Evolutionary conservation across 2,888 invertebrate genomes (phyloP).

Genomic region (Fragum fragum): DNA sequence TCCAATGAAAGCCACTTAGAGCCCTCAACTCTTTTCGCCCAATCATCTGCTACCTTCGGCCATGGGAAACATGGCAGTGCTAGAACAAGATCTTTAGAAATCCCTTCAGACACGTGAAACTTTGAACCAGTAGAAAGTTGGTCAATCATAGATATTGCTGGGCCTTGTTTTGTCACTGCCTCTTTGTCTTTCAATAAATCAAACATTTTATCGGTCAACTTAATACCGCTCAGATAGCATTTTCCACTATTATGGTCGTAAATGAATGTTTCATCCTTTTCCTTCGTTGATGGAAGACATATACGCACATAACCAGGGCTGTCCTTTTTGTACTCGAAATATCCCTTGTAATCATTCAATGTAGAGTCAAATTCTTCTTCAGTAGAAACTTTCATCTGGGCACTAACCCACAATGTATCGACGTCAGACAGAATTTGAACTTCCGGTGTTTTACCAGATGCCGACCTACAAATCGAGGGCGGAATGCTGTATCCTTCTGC

Average conservation of each 20-base stretch:
- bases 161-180: slow-evolving; percentile 17
- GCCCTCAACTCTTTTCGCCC: slow-evolving; percentile 28
- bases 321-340: slow-evolving; percentile 27
- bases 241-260: slow-evolving; percentile 27
- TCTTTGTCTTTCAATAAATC: neutral
- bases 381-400: slow-evolving; percentile 10
- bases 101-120: slow-evolving; percentile 1
- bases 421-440: slow-evolving; percentile 38
- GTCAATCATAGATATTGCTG: slow-evolving; percentile 25
- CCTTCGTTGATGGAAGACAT: slow-evolving; percentile 17
- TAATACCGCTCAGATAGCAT: slow-evolving; percentile 36
- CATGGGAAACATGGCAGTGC: slow-evolving; percentile 45
- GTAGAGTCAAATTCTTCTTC: neutral
- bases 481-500: slow-evolving; percentile 49
- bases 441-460: neutral
- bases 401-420: slow-evolving; percentile 30
- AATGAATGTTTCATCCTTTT: slow-evolving; percentile 18
- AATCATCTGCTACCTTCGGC: slow-evolving; percentile 40
- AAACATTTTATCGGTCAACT: slow-evolving; percentile 22
- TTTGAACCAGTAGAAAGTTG: neutral
- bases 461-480: slow-evolving; percentile 15
- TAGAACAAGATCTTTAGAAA: slow-evolving; percentile 35
- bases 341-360: slow-evolving; percentile 5
- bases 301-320: slow-evolving; percentile 40
- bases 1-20: slow-evolving; percentile 32